phyloP scores from a whole-genome alignment of 2,797 vertebrate species.

The Pteropus rufus region DNA sequence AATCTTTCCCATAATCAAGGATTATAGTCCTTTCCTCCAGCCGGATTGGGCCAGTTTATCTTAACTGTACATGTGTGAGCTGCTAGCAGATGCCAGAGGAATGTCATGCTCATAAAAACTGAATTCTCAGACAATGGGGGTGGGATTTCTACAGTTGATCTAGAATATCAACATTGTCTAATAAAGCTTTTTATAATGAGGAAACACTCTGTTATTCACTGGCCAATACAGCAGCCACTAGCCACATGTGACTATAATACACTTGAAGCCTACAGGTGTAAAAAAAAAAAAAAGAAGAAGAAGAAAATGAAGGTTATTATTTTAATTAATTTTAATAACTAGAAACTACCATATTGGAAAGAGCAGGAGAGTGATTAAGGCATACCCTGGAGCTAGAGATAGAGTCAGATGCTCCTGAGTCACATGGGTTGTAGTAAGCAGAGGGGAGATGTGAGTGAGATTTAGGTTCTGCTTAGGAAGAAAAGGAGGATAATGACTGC shows the following conservation, averaged over 20 bases:
- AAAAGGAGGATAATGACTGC: background rate
- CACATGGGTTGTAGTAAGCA: accelerated
- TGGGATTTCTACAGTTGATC: background rate
- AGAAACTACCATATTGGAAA: background rate
- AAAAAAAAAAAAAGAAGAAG: no score
- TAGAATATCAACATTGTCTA: background rate
- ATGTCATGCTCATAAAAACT: background rate
- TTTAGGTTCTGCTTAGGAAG: background rate
- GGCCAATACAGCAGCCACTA: background rate
- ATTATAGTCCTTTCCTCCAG: background rate
- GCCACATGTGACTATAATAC: background rate
- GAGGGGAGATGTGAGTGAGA: background rate
- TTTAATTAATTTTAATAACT: background rate
- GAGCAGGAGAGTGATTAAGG: background rate
- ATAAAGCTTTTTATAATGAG: background rate
- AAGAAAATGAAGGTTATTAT: background rate
- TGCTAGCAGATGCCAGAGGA: background rate
- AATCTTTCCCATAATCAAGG: background rate
- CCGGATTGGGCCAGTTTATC: background rate
- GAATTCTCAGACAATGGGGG: background rate
- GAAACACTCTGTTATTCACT: background rate
- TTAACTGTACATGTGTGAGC: background rate
- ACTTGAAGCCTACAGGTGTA: background rate
- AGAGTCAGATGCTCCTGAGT: background rate
- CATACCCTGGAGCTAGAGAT: background rate